Evolutionary conservation across 2,797 vertebrate genomes (phyloP).

Genomic region (Tenualosa ilisha): DNA sequence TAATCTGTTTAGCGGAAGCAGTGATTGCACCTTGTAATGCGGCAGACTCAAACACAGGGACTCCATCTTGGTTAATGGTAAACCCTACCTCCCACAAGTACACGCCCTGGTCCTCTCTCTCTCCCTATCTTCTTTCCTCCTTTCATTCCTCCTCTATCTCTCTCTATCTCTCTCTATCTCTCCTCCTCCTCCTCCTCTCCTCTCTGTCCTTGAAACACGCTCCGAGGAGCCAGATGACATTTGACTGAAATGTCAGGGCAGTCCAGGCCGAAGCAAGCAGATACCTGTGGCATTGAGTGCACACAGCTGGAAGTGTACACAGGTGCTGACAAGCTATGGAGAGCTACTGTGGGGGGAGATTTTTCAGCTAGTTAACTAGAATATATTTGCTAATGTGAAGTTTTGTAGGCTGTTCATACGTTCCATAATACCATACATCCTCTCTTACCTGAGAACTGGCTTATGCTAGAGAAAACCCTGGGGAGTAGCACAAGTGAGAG

Average conservation of each 20-base stretch:
- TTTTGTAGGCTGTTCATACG: too few relatives aligned
- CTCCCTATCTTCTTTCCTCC: neutral
- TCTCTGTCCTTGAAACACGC: constrained; percentile 1
- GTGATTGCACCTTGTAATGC: neutral
- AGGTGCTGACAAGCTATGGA: neutral
- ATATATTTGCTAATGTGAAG: too few relatives aligned
- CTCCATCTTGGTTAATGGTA: neutral
- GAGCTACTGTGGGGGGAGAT: too few relatives aligned
- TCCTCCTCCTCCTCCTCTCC: constrained; percentile 23
- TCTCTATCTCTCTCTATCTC: constrained; percentile 20
- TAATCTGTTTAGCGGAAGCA: constrained; percentile 5
- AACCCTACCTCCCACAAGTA: neutral
- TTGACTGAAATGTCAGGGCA: constrained; percentile 7
- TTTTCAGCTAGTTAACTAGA: too few relatives aligned
- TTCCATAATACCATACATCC: too few relatives aligned
- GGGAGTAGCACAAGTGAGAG: neutral
- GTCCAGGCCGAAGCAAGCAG: neutral
- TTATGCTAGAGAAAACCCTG: neutral
- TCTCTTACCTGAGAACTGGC: neutral
- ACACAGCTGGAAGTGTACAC: neutral
- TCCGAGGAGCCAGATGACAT: neutral
- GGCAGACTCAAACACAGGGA: neutral
- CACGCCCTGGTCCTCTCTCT: neutral
- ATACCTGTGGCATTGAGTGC: neutral
- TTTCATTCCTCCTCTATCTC: constrained; percentile 2